Percentiles rank a stretch among this genome's conserved stretches.
These are phyloP conservation scores for Microchrysa polita DNA, from an alignment of 2,888 invertebrate genomes.

Conservation along the genomic window DNA sequence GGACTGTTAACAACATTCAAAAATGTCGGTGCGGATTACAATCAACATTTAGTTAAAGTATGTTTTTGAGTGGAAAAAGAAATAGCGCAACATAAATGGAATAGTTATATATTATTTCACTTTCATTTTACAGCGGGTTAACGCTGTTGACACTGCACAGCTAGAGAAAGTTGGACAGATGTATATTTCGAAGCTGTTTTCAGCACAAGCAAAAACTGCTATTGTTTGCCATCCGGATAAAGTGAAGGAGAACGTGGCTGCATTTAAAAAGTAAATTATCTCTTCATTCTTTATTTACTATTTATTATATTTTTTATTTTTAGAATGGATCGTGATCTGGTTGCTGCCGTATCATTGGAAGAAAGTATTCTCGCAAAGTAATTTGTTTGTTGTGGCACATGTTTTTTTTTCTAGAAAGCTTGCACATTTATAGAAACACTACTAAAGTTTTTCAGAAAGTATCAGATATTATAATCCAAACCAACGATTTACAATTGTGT, in stretches of 20 bases:
- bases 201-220: slow-evolving; percentile 71
- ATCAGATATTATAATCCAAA: slow-evolving; percentile 8
- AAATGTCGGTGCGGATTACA: slow-evolving; percentile 72
- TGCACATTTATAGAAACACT: neutral
- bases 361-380: slow-evolving; percentile 50
- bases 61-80: no score
- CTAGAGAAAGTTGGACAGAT: slow-evolving; percentile 74
- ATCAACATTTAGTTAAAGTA: slow-evolving; percentile 57
- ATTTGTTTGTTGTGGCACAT: neutral
- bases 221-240: slow-evolving; percentile 83
- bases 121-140: slow-evolving; percentile 66
- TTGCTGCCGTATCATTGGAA: slow-evolving; percentile 45
- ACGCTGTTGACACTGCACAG: slow-evolving; percentile 71
- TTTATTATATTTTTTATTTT: no score
- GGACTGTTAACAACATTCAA: slow-evolving; percentile 80
- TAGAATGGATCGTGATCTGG: slow-evolving; percentile 55
- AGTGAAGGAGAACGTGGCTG: slow-evolving; percentile 60
- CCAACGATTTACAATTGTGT: slow-evolving; percentile 36
- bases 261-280: slow-evolving; percentile 48
- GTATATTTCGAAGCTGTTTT: slow-evolving; percentile 77
- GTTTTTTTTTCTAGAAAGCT: neutral
- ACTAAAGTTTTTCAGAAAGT: neutral
- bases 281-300: neutral
- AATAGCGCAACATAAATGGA: no score
- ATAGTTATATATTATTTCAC: neutral